Evolutionary conservation across 2,797 vertebrate species (phyloP), one percentile per base, ranked within the genome.

Genomic region (Astyanax mexicanus): DNA sequence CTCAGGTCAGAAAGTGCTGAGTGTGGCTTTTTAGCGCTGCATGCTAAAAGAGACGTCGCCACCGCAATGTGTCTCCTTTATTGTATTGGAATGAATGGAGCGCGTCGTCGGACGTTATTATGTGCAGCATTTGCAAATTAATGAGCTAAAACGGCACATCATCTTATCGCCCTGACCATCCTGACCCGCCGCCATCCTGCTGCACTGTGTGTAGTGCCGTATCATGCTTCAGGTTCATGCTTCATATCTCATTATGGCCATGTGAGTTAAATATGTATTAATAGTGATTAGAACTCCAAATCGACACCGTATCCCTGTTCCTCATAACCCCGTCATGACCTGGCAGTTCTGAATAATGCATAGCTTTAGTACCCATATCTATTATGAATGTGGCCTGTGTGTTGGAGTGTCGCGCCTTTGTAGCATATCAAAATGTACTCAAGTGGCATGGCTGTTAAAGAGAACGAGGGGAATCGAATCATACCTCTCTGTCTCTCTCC

Each of bases 111-210:
- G 73, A 62, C 77, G n/a, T n/a, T n/a, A 58, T 81, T 74, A 81
- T 60, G 69, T 49, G 23, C 75, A 80, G 75, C 68, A 67, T 80
- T 72, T 76, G 68, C 72, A 72, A 77, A 81, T 81, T 84, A 80
- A 81, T 19, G 61, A 84, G 70, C 75, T 45, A 23, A 70, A 71
- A 68, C 69, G 17, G 45, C 66, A 60, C 72, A 68, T 79, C 45
- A 74, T 72, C n/a, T n/a, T n/a, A n/a, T n/a, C n/a, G n/a, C n/a
- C n/a, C n/a, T n/a, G n/a, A 77, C 79, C 73, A 74, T 55, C 44
- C 61, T 69, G 77, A 77, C 77, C 70, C 72, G 69, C 60, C 74
- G 45, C 72, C 67, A 47, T 25, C 45, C 15, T 37, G 35, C 15
- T 37, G 35, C 70, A 58, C 17, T 68, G 60, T 15, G 37, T 54